Evolutionary conservation across 2,797 vertebrate species (phyloP).

Genomic region (Phoeniculus purpureus): DNA sequence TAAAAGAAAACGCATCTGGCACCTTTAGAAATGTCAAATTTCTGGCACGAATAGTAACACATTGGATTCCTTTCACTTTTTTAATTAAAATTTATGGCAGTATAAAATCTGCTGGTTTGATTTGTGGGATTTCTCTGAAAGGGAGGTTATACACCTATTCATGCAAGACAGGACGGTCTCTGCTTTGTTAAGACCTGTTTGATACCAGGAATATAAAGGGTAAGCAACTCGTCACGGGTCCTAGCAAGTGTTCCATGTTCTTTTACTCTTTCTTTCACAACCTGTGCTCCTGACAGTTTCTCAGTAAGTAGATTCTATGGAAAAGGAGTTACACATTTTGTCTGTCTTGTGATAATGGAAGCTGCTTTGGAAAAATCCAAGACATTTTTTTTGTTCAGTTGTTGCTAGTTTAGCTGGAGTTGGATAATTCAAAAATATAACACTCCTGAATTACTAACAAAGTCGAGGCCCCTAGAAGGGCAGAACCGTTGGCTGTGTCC

Average conservation of each 20-base stretch:
- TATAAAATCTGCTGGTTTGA: background rate
- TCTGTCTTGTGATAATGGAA: background rate
- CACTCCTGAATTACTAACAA: background rate
- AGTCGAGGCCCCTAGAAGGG: background rate
- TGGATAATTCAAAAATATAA: background rate
- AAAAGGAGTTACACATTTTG: background rate
- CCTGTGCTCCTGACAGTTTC: background rate
- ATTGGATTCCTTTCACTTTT: conserved; percentile 53
- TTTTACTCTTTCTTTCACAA: background rate
- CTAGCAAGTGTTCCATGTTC: background rate
- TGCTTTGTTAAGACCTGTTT: background rate
- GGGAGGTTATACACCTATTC: background rate
- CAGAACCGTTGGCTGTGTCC: background rate
- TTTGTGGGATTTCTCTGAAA: background rate
- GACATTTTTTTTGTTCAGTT: background rate
- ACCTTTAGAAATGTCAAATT: conserved; percentile 61
- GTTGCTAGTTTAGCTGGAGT: background rate
- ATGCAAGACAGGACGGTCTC: background rate
- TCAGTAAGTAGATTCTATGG: background rate
- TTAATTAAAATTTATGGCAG: background rate
- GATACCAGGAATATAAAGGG: background rate
- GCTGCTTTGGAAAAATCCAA: background rate
- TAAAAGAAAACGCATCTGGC: conserved; percentile 46
- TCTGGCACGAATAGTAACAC: conserved; percentile 1
- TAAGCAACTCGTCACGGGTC: background rate